These are phyloP conservation scores for Himantopus leucocephalus DNA, from an alignment of 2,113 vertebrate genomes.

Conservation along the genomic window DNA sequence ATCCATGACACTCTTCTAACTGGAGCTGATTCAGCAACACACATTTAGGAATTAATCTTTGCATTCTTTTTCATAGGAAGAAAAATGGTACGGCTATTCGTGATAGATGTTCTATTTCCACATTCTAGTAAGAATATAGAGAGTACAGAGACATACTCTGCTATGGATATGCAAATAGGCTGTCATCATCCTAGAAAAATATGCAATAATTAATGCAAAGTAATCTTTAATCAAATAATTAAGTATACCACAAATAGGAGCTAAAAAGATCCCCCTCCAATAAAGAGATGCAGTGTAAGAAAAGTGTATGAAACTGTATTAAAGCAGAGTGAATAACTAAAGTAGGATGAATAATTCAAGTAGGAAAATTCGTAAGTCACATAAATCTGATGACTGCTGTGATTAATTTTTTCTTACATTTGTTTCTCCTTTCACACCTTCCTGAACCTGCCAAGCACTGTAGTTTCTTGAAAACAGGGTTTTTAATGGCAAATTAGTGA, in stretches of 20 bases:
- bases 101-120: background rate
- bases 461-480: background rate
- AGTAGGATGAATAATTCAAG: conserved; percentile 8
- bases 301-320: background rate
- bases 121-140: background rate
- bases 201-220: conserved; percentile 13
- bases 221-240: conserved; percentile 38
- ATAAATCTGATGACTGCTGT: background rate
- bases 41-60: background rate
- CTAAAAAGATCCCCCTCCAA: background rate
- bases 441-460: background rate
- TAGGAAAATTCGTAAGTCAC: background rate
- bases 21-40: background rate
- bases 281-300: background rate
- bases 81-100: background rate
- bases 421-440: background rate
- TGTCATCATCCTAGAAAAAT: conserved; percentile 8
- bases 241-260: background rate
- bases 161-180: background rate
- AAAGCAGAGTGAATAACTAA: background rate
- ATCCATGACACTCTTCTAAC: background rate
- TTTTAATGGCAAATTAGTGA: background rate
- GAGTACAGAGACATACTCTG: background rate
- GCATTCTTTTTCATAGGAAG: background rate
- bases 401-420: background rate